Evolutionary conservation across 2,113 vertebrate species (phyloP), one percentile per base, ranked within the genome.

Genomic region (Xiphorhynchus elegans): DNA sequence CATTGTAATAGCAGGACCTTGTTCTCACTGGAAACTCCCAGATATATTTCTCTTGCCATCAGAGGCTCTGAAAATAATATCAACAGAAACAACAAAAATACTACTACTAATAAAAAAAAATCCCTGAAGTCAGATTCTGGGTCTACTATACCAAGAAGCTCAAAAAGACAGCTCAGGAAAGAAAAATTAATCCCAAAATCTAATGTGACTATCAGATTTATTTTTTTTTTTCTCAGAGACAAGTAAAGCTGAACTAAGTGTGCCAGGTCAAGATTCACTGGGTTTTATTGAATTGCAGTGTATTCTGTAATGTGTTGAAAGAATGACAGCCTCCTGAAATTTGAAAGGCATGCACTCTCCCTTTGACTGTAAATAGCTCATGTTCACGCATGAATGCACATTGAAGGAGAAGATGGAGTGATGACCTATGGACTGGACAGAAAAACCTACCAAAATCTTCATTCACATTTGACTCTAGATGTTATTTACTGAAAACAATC

Each of bases 311-410:
- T 24, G 29, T 33, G 18, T 24, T 85, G 35, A 78, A 89, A 53
- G 74, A 93, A 62, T 67, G 55, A 79, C 10, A 93, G 37, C n/a
- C 33, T 72, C 17, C 26, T 85, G 66, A 63, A 87, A 68, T 60
- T 72, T 75, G 39, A 82, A 95, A 75, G 42, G 28, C 16, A 68
- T 18, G 8, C 7, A 23, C 53, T 80, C 37, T 86, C 39, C 20
- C 73, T 72, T 83, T 60, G 53, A 40, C 40, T 86, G 28, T 37
- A 76, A 86, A 86, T 60, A 77, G 7, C 17, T 89, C 4, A 1
- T 44, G 25, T 46, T 70, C 40, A 44, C 0, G 0, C 14, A 42
- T 0, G 0, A 68, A 73, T 69, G 37, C 17, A 47, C 7, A 33
- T 33, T 50, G 20, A 53, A 69, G 24, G 25, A 60, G 13, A 70